Evolutionary conservation across 2,888 invertebrate species (phyloP).

Genomic region (Lymantria monacha): DNA sequence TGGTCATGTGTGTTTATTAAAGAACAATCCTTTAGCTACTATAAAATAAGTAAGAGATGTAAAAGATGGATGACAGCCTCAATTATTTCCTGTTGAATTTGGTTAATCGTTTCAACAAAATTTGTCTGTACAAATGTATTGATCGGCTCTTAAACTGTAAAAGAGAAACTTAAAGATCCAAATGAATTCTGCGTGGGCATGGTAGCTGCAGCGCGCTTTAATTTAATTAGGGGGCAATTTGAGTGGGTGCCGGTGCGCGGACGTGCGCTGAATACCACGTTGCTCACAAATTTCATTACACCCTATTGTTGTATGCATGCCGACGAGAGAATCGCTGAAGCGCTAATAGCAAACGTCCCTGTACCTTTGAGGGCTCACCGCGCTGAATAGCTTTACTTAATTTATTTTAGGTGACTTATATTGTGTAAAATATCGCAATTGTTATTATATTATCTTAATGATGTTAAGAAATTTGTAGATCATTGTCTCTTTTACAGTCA

Average conservation of each 20-base stretch:
- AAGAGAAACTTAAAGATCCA: conserved; percentile 40
- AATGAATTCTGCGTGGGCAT: conserved; percentile 48
- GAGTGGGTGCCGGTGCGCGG: conserved; percentile 49
- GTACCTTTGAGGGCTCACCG: conserved; percentile 13
- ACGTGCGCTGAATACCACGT: conserved; percentile 70
- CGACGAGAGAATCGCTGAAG: conserved; percentile 24
- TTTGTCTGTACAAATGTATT: conserved; percentile 18
- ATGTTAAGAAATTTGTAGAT: too few species aligned
- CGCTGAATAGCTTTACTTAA: not conserved
- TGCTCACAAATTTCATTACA: conserved; percentile 68
- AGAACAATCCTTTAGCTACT: too few species aligned
- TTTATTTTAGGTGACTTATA: too few species aligned
- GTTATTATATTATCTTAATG: too few species aligned
- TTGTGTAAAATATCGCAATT: too few species aligned
- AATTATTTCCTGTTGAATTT: conserved; percentile 2
- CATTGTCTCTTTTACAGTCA: too few species aligned
- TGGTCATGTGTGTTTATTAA: too few species aligned
- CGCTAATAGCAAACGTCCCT: conserved; percentile 30
- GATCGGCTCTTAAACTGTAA: conserved; percentile 16
- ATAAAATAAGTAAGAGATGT: too few species aligned
- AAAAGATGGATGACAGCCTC: not conserved
- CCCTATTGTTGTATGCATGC: conserved; percentile 52
- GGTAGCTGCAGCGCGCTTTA: conserved; percentile 54
- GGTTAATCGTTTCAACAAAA: conserved; percentile 7
- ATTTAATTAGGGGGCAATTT: conserved; percentile 75